Base-by-base conservation (phyloP, 2,888 invertebrate species). In the Bellardia bayeri region DNA sequence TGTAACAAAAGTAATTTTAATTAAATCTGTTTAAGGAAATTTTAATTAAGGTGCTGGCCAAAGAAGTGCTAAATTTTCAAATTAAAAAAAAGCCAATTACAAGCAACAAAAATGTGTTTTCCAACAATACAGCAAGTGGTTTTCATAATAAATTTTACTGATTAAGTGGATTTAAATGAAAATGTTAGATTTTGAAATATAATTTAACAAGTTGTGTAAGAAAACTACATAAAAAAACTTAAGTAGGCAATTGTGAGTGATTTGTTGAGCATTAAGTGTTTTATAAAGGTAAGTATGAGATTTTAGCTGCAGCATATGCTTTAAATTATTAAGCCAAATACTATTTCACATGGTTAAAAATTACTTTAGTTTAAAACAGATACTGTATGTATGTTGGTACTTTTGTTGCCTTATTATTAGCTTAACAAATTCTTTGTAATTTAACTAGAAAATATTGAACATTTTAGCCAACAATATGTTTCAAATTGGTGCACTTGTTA, bases 401-500 rank as follows among this genome's bases (percentile, higher is more conserved):
- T 23, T 23, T 23, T 23, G 1, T 23, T 23, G 33, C 33, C 4
- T 5, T 37, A 37, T 33, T 33, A 33, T 1, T 37, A 37, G 6
- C 4, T 37, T 37, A 6, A 5, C 37, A 37, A 37, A 5, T 37
- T 37, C 37, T 37, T 37, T 37, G 37, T 37, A 37, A 37, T 37
- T 23, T 37, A 37, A 5, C 5, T 37, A 37, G 37, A 37, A 37
- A 37, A 37, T 37, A 6, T 6, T 37, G 37, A 37, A 37, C 3
- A 37, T 37, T 37, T 33, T 37, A 3, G 37, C 56, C 8, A 68
- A 85, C 87, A 87, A 87, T 87, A 87, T 87, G 87, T 85, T 87
- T 56, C 56, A 66, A 82, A 74, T 86, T 51, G 63, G 63, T 86
- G 74, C 85, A 87, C 87, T 87, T 87, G 87, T 85, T 87, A 82